These are phyloP conservation scores for Hippocampus barbouri DNA, from an alignment of 2,113 vertebrate genomes.

Conservation along the genomic window DNA sequence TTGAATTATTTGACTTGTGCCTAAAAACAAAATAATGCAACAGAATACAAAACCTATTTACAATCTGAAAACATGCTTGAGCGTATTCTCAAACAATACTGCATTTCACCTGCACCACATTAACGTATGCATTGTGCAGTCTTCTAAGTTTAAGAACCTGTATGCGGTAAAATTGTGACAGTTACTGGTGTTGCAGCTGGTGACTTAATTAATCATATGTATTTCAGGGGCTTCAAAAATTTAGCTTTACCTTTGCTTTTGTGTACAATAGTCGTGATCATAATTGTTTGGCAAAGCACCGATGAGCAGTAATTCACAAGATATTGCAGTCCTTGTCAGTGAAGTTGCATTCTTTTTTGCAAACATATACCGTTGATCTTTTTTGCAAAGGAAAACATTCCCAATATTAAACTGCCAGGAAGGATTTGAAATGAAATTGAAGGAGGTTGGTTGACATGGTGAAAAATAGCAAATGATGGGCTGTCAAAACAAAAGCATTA, in stretches of 20 bases:
- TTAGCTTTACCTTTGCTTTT: not conserved
- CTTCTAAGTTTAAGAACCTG: not conserved
- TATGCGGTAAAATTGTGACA: not conserved
- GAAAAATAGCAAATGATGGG: not conserved
- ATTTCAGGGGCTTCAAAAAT: slow-evolving; percentile 7
- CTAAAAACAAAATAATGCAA: not conserved
- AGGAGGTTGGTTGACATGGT: not conserved
- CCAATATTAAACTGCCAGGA: not conserved
- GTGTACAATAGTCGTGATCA: not conserved
- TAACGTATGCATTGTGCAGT: not conserved
- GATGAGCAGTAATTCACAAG: slow-evolving; percentile 13
- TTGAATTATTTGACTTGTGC: not conserved
- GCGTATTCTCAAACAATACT: slow-evolving; percentile 6
- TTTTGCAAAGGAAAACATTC: not conserved
- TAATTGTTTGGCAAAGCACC: slow-evolving; percentile 12
- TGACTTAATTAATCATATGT: not conserved
- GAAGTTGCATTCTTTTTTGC: slow-evolving; percentile 11
- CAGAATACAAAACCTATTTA: not conserved
- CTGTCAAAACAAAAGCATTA: slow-evolving; percentile 7
- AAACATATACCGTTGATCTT: not conserved
- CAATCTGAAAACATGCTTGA: not conserved
- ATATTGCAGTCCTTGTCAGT: not conserved
- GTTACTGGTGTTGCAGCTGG: slow-evolving; percentile 3
- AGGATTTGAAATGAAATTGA: not conserved
- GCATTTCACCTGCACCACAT: not conserved